phyloP scores from a whole-genome alignment of 1,140 invertebrate species.

The Doryteuthis pealeii region DNA sequence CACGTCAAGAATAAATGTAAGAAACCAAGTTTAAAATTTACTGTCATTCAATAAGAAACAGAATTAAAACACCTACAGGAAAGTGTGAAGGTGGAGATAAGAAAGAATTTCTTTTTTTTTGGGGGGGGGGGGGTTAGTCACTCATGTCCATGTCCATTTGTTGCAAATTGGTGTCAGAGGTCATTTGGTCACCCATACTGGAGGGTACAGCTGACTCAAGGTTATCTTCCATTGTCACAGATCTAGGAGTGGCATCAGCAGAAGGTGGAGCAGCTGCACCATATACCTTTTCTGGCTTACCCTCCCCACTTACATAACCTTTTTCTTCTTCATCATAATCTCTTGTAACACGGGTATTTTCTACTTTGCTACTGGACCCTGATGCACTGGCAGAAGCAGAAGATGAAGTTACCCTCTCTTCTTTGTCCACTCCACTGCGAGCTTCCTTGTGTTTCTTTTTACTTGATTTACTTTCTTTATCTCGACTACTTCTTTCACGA shows the following conservation, averaged over 20 bases:
- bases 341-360: background rate
- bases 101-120: too few species aligned
- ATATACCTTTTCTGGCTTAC: background rate
- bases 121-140: too few species aligned
- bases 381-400: too few species aligned
- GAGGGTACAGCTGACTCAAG: background rate
- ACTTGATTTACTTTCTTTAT: background rate
- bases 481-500: background rate
- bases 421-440: background rate
- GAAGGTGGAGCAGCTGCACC: background rate
- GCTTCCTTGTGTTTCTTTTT: background rate
- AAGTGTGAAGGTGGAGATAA: too few species aligned
- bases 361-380: background rate
- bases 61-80: too few species aligned
- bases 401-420: background rate
- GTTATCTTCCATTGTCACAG: background rate
- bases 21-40: too few species aligned
- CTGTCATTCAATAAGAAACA: too few species aligned
- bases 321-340: conserved; percentile 4
- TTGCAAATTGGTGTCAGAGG: background rate
- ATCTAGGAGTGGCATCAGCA: background rate
- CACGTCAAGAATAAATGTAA: too few species aligned
- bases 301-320: background rate
- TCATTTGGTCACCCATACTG: background rate
- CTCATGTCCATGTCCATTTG: conserved; percentile 9